These are phyloP conservation scores for Stomatorhinus ivindoensis DNA, from an alignment of 2,113 vertebrate species.

Conservation along the genomic window DNA sequence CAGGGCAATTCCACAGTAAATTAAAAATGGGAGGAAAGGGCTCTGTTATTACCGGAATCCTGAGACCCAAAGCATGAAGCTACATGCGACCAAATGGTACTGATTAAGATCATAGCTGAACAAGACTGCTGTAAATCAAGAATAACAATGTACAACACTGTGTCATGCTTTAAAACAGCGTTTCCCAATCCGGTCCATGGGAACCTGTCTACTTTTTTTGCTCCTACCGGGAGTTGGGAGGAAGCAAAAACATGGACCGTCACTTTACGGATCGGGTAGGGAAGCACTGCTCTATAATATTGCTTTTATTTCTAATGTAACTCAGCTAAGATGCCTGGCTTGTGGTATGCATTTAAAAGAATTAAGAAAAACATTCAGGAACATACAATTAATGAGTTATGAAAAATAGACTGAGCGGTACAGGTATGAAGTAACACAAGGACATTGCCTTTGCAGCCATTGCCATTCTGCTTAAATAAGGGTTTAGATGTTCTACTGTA, in stretches of 20 bases:
- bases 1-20: constrained; percentile 48
- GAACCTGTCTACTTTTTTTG: neutral
- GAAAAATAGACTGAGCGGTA: neutral
- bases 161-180: neutral
- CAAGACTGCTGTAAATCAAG: neutral
- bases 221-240: neutral
- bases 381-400: neutral
- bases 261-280: neutral
- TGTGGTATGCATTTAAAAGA: neutral
- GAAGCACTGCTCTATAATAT: neutral
- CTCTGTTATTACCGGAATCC: constrained; percentile 7
- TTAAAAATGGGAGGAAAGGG: constrained; percentile 39
- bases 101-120: neutral
- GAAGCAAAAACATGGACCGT: neutral
- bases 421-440: neutral
- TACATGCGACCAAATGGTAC: neutral
- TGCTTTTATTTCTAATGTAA: neutral
- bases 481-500: neutral
- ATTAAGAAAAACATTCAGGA: neutral
- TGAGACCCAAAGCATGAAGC: neutral
- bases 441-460: too few species aligned
- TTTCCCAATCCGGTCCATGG: neutral
- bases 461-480: neutral
- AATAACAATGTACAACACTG: neutral
- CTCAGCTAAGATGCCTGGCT: neutral